Conservation (phyloP, 2,797 vertebrate genomes). For the Monodelphis domestica region DNA sequence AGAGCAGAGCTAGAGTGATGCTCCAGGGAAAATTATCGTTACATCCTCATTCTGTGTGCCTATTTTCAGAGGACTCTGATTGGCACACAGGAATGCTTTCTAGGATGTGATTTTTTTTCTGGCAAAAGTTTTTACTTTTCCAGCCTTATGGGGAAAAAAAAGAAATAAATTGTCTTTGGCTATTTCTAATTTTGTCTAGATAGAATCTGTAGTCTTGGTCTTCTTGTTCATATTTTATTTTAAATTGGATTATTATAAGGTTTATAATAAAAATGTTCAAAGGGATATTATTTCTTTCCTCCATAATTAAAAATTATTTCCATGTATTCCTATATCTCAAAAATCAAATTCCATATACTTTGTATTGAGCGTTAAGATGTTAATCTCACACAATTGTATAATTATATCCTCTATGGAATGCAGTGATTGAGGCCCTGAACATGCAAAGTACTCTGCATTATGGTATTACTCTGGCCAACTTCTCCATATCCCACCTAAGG, state of each 20-base stretch:
- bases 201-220: not conserved
- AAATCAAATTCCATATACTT: not conserved
- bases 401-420: not conserved
- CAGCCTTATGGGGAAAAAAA: not conserved
- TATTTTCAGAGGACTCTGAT: not conserved
- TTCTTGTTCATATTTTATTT: not conserved
- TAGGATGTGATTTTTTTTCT: not conserved
- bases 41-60: not conserved
- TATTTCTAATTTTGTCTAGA: not conserved
- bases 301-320: not conserved
- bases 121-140: not conserved
- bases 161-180: not conserved
- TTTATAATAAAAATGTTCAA: not conserved
- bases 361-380: not conserved
- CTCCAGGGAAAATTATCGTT: not conserved
- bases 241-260: no score
- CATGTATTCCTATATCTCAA: not conserved
- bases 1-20: no score
- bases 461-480: not conserved
- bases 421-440: not conserved
- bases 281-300: not conserved
- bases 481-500: not conserved
- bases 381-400: not conserved
- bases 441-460: not conserved
- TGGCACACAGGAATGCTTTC: slow-evolving; percentile 1